A percentile compares a stretch with the other conserved stretches of the same genome.
phyloP scores from a whole-genome alignment of 2,113 vertebrate species.

The Mystacornis crossleyi region DNA sequence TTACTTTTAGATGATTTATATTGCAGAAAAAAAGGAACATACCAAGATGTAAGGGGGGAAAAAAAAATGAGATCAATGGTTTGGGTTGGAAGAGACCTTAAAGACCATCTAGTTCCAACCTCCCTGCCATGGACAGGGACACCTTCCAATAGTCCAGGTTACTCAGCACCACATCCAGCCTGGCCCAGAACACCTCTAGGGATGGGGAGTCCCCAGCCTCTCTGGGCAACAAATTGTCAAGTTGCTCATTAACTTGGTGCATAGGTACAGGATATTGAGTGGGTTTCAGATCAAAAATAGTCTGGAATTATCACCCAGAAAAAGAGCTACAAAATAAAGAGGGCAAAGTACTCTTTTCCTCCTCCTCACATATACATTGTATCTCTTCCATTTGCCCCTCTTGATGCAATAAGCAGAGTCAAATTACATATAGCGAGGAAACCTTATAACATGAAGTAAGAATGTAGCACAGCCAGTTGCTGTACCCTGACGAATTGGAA shows the following conservation, averaged over 20 bases:
- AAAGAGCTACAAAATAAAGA: background rate
- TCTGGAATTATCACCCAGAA: background rate
- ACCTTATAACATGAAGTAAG: background rate
- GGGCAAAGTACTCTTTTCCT: background rate
- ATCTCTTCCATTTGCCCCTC: background rate
- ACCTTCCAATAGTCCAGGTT: background rate
- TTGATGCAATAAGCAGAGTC: background rate
- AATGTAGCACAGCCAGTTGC: background rate
- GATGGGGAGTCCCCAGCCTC: background rate
- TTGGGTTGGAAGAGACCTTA: background rate
- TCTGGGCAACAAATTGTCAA: background rate
- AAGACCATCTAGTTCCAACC: background rate
- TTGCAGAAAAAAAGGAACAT: background rate
- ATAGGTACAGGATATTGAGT: fast-evolving
- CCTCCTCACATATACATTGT: background rate
- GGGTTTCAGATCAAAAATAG: background rate
- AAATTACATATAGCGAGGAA: background rate
- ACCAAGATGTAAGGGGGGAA: background rate
- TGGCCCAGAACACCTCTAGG: background rate
- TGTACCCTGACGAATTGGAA: background rate
- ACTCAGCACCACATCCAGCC: background rate
- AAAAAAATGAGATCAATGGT: background rate
- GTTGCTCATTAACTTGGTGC: background rate
- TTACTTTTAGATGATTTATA: background rate
- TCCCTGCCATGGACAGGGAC: background rate